These are phyloP conservation scores for Indicator indicator DNA, from an alignment of 2,113 vertebrate genomes.

Conservation along the genomic window DNA sequence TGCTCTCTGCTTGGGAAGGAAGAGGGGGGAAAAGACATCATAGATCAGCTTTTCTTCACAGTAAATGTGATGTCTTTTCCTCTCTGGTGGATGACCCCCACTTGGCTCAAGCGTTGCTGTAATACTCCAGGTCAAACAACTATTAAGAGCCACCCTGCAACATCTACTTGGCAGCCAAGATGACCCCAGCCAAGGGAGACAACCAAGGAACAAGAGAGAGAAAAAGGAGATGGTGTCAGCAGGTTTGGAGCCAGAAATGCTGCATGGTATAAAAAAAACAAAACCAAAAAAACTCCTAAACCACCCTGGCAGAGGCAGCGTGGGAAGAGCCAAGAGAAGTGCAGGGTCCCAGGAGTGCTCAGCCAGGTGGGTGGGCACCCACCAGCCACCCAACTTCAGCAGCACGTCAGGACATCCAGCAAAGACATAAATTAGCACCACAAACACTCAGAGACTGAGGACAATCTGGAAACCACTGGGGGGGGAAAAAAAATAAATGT, in stretches of 20 bases:
- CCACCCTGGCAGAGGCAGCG: neutral
- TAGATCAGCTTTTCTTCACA: conserved; percentile 63
- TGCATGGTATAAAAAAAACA: neutral
- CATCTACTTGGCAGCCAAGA: neutral
- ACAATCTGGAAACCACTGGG: conserved; percentile 31
- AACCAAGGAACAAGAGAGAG: neutral
- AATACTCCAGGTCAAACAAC: neutral
- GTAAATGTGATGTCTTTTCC: conserved; percentile 54
- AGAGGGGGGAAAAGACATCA: conserved; percentile 31
- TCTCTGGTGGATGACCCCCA: neutral
- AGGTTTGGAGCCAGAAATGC: neutral
- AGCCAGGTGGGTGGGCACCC: no score
- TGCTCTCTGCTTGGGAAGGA: conserved; percentile 11
- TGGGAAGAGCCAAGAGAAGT: neutral
- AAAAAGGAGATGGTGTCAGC: neutral
- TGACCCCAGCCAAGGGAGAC: neutral
- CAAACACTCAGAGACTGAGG: conserved; percentile 50
- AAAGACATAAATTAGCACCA: conserved; percentile 81
- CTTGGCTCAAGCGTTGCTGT: neutral
- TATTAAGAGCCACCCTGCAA: neutral
- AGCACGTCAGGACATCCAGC: conserved; percentile 14
- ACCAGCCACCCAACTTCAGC: neutral
- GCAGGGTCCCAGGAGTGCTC: neutral
- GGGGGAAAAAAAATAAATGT: neutral
- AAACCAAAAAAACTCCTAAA: neutral